Percentiles rank a stretch among this genome's conserved stretches.
Evolutionary conservation across 2,113 vertebrate species (phyloP).

Genomic region (Mastomys natalensis): DNA sequence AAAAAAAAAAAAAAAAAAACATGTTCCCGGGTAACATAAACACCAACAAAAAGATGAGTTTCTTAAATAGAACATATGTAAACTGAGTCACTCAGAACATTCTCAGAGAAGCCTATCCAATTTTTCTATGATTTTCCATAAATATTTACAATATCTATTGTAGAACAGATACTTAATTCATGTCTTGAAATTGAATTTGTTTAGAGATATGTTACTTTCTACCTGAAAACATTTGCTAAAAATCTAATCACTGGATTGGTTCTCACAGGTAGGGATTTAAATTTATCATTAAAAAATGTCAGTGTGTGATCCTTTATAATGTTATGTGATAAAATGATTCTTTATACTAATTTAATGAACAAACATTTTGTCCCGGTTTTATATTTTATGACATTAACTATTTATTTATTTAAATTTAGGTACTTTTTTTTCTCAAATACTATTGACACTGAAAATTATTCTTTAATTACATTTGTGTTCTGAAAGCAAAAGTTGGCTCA

Average conservation of each 20-base stretch:
- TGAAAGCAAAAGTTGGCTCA: background rate
- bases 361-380: background rate
- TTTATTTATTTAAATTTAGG: conserved; percentile 13
- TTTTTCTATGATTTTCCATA: background rate
- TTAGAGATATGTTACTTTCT: background rate
- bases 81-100: background rate
- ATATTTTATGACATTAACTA: background rate
- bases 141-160: background rate
- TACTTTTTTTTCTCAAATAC: conserved; percentile 8
- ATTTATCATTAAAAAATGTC: background rate
- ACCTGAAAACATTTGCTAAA: conserved; percentile 28
- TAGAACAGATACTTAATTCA: background rate
- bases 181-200: conserved; percentile 14
- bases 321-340: background rate
- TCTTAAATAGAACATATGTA: background rate
- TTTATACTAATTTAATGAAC: background rate
- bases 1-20: too few relatives aligned
- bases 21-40: conserved; percentile 29
- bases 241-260: background rate
- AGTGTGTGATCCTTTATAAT: background rate
- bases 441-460: background rate
- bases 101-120: background rate
- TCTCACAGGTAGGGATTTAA: background rate
- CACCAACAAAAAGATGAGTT: background rate
- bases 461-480: conserved; percentile 28